Evolutionary conservation across 1,140 invertebrate genomes (phyloP).

Genomic region (Drosophila rufa): DNA sequence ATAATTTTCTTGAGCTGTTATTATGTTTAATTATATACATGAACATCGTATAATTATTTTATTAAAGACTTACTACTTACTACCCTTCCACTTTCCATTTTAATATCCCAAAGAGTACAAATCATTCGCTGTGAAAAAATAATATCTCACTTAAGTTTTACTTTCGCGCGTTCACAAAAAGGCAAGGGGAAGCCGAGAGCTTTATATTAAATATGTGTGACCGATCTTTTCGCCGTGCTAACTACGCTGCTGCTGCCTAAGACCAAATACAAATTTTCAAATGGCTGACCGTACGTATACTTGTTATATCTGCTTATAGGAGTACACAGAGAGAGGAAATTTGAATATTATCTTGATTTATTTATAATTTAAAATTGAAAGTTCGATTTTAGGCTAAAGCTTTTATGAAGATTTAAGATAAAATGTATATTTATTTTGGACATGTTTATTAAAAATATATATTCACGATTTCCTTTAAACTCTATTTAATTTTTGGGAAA

Average conservation of each 20-base stretch:
- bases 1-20: too few relatives aligned
- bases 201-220: constrained; percentile 27
- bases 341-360: too few relatives aligned
- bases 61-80: neutral
- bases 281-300: constrained; percentile 32
- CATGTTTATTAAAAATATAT: neutral
- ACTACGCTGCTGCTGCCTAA: constrained; percentile 26
- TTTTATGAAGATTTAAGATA: too few relatives aligned
- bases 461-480: neutral
- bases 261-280: constrained; percentile 29
- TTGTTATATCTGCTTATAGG: constrained; percentile 6
- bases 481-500: neutral
- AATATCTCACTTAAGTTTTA: constrained; percentile 10
- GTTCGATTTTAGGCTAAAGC: too few relatives aligned
- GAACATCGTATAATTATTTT: neutral
- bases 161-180: constrained; percentile 28
- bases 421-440: too few relatives aligned
- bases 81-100: neutral
- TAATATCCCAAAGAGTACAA: constrained; percentile 17
- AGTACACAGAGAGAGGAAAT: neutral
- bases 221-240: constrained; percentile 26
- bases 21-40: neutral
- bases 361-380: too few relatives aligned
- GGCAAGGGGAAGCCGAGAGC: neutral
- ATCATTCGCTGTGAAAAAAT: constrained; percentile 1